Percentiles rank a stretch among this genome's conserved stretches.
Conservation (phyloP, 2,797 vertebrate species). For the Dendrocincla tyrannina region DNA sequence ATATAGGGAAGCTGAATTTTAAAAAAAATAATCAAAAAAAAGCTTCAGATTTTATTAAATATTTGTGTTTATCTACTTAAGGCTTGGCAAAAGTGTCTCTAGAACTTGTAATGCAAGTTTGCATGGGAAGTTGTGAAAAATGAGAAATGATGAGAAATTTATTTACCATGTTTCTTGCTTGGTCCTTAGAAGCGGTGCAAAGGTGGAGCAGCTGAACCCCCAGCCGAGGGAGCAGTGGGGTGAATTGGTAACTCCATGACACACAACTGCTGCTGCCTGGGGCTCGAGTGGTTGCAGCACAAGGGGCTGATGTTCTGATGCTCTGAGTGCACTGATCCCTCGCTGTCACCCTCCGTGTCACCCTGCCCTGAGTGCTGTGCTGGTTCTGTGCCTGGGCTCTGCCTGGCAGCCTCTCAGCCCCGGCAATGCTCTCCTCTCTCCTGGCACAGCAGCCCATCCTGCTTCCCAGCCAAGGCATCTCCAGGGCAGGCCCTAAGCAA, state of each 20-base stretch:
- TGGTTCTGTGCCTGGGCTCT: not conserved
- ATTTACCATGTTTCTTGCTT: not conserved
- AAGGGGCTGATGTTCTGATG: not conserved
- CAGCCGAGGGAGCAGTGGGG: fast-evolving
- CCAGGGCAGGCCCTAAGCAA: not conserved
- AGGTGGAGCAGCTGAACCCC: not conserved
- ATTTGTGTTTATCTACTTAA: not conserved
- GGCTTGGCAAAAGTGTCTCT: not conserved
- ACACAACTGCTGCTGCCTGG: not conserved
- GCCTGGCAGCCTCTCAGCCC: not conserved
- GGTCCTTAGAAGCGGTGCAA: not conserved
- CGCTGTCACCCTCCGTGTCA: not conserved
- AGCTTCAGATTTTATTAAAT: not conserved
- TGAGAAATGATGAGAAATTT: not conserved
- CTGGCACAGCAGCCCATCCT: not conserved
- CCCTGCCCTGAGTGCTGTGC: not conserved
- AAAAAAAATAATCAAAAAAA: not conserved
- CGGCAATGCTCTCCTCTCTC: not conserved
- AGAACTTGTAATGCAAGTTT: not conserved
- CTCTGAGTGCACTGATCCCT: not conserved
- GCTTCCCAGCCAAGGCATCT: not conserved
- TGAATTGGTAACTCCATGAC: not conserved
- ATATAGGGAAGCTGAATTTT: not conserved
- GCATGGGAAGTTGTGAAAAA: not conserved
- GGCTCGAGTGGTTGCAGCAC: not conserved